Conservation (phyloP, 2,113 vertebrate species). For the Lamprologus speciosus region DNA sequence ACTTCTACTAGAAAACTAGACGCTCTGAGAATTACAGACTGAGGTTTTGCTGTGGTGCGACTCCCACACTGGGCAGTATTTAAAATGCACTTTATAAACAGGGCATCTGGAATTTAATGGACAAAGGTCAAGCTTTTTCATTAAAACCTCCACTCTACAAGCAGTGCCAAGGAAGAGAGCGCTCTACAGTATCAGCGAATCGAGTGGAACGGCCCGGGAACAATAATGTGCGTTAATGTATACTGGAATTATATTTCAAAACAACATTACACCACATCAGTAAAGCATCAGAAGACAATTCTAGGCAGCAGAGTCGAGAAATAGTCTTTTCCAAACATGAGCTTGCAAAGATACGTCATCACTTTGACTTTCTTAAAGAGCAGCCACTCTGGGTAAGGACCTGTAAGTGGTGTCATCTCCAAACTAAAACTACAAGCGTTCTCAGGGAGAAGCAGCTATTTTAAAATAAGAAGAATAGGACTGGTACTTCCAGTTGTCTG, state of each 20-base stretch:
- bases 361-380: not conserved
- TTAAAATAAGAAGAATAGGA: not conserved
- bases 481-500: not conserved
- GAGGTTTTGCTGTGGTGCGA: not conserved
- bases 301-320: not conserved
- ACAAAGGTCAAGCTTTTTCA: slow-evolving; percentile 51
- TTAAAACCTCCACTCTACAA: too few relatives aligned
- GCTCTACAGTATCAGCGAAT: not conserved
- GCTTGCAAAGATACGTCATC: not conserved
- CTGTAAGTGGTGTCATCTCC: not conserved
- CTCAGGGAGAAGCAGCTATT: not conserved
- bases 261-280: not conserved
- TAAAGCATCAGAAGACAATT: not conserved
- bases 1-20: not conserved
- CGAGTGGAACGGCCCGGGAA: not conserved
- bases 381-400: not conserved
- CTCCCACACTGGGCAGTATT: slow-evolving; percentile 12
- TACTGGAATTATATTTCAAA: slow-evolving; percentile 8
- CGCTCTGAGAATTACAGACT: not conserved
- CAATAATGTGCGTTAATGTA: not conserved
- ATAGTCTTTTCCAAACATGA: not conserved
- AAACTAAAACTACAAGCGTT: not conserved
- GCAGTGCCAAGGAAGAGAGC: slow-evolving; percentile 1
- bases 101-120: slow-evolving; percentile 11
- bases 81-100: slow-evolving; percentile 20